A percentile compares a stretch with the other conserved stretches of the same genome.
phyloP scores from a whole-genome alignment of 2,113 vertebrate species.

The Lepisosteus oculatus region DNA sequence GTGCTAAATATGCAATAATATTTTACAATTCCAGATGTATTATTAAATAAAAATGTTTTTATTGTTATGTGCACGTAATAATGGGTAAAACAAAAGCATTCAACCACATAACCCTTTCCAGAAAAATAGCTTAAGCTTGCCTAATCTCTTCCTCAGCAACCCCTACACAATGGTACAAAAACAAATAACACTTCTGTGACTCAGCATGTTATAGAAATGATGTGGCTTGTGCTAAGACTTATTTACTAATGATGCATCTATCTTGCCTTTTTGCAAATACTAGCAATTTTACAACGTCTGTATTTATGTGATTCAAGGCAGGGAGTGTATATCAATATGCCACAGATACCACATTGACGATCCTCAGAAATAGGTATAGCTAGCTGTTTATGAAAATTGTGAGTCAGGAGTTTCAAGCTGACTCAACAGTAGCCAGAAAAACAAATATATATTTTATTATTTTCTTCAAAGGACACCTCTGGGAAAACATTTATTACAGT shows the following conservation, averaged over 20 bases:
- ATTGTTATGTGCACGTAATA: too few relatives aligned
- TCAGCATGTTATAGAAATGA: conserved; percentile 11
- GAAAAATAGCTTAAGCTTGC: too few relatives aligned
- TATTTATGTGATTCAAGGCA: conserved; percentile 5
- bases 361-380: conserved; percentile 13
- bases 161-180: not conserved
- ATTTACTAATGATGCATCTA: not conserved
- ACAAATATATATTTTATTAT: conserved; percentile 6
- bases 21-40: too few relatives aligned
- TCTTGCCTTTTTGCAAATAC: not conserved
- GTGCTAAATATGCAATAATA: too few relatives aligned
- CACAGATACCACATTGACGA: conserved; percentile 6
- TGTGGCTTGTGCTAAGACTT: not conserved
- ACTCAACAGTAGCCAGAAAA: conserved; percentile 24
- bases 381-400: conserved; percentile 8
- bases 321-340: not conserved
- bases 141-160: not conserved
- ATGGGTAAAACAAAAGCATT: too few relatives aligned
- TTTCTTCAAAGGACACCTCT: not conserved
- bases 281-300: conserved; percentile 18
- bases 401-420: conserved; percentile 39
- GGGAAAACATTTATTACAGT: too few relatives aligned
- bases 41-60: too few relatives aligned
- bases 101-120: too few relatives aligned
- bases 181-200: not conserved